Conservation (phyloP, 2,797 vertebrate genomes). For the Glossophaga mutica region DNA sequence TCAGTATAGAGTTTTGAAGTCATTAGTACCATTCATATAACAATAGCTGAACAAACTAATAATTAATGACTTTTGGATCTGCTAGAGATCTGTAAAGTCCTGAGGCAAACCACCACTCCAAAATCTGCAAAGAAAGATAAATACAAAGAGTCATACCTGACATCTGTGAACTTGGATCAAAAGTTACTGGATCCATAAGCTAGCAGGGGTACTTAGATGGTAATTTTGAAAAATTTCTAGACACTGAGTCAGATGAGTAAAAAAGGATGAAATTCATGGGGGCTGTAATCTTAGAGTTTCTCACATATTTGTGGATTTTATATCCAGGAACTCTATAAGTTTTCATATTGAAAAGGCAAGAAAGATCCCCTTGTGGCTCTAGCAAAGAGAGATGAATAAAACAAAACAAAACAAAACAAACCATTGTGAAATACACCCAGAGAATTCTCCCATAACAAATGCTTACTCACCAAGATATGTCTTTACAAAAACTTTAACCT, state of each 20-base stretch:
- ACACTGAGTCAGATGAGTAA: background rate
- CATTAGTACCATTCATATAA: background rate
- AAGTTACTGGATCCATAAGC: background rate
- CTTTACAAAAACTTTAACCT: background rate
- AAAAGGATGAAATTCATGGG: background rate
- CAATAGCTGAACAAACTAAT: background rate
- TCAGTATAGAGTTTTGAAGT: background rate
- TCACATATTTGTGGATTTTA: background rate
- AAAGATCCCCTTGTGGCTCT: background rate
- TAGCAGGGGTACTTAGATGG: background rate
- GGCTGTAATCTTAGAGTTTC: background rate
- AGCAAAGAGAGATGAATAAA: background rate
- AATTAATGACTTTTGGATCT: background rate
- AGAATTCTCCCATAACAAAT: background rate
- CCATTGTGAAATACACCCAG: background rate
- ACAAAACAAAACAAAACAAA: too few species aligned
- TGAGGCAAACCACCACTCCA: background rate
- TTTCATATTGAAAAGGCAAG: background rate
- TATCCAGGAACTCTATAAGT: background rate
- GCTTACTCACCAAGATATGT: background rate
- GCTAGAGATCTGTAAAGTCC: background rate
- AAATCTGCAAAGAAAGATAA: background rate
- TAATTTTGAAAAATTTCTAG: background rate
- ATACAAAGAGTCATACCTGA: background rate
- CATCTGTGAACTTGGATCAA: background rate